phyloP scores from a whole-genome alignment of 1,140 invertebrate genomes.

The Drosophila tristis region DNA sequence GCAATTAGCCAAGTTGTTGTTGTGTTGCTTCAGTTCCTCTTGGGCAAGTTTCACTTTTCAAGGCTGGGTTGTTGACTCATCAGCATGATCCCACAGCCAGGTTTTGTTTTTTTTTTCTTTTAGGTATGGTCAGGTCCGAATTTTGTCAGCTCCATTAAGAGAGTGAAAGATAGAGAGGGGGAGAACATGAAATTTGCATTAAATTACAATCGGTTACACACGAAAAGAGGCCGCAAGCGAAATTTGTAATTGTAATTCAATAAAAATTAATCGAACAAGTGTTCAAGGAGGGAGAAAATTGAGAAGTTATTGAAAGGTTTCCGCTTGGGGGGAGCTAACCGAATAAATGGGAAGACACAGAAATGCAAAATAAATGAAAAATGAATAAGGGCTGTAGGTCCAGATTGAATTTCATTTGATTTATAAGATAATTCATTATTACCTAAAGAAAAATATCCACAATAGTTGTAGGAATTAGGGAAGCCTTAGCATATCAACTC shows the following conservation, averaged over 20 bases:
- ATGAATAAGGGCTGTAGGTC: too few relatives aligned
- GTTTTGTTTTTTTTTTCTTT: constrained; percentile 25
- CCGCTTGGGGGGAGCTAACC: constrained; percentile 1
- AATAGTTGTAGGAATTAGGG: too few relatives aligned
- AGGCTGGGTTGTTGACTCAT: constrained; percentile 69
- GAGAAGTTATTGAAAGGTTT: constrained; percentile 29
- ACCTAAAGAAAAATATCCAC: too few relatives aligned
- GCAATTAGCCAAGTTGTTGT: constrained; percentile 53
- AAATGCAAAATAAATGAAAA: constrained; percentile 29
- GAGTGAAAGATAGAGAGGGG: constrained; percentile 16
- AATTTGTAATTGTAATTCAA: constrained; percentile 38
- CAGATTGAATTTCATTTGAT: too few relatives aligned
- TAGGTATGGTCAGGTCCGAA: constrained; percentile 58
- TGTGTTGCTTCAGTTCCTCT: constrained; percentile 43
- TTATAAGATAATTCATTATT: too few relatives aligned
- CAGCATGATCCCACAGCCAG: constrained; percentile 10
- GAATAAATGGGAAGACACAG: constrained; percentile 32
- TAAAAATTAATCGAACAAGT: constrained; percentile 48
- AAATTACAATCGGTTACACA: constrained; percentile 35
- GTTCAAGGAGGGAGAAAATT: constrained; percentile 41
- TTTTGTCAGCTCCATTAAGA: constrained; percentile 37
- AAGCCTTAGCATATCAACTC: too few relatives aligned
- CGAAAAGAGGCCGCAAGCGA: constrained; percentile 42
- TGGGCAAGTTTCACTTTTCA: constrained; percentile 64
- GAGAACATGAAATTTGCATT: constrained; percentile 49